phyloP scores from a whole-genome alignment of 2,113 vertebrate species.

The Hiodon tergisus region DNA sequence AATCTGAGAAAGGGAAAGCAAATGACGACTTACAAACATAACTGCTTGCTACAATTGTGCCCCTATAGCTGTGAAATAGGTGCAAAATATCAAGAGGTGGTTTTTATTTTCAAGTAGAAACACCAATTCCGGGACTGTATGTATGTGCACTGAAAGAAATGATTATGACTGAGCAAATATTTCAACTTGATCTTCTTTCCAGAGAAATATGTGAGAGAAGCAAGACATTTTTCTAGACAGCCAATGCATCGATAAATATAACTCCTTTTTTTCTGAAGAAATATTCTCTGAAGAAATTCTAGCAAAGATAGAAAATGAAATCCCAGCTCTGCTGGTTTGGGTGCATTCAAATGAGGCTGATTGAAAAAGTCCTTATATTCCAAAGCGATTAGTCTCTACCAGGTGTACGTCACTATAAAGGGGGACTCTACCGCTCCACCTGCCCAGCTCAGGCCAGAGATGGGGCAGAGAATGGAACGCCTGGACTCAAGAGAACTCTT shows the following conservation, averaged over 20 bases:
- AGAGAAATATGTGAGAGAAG: conserved; percentile 57
- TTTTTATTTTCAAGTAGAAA: conserved; percentile 43
- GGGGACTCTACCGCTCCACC: conserved; percentile 37
- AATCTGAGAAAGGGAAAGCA: conserved; percentile 25
- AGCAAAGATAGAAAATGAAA: conserved; percentile 96
- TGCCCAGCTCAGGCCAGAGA: conserved; percentile 65
- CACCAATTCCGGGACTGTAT: conserved; percentile 34
- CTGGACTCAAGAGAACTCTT: conserved; percentile 73
- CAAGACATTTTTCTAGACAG: conserved; percentile 47
- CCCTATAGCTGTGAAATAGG: conserved; percentile 26
- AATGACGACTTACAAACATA: conserved; percentile 30
- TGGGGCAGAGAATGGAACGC: conserved; percentile 69
- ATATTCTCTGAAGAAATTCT: conserved; percentile 79
- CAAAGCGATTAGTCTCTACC: conserved; percentile 73
- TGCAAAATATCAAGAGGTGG: conserved; percentile 10
- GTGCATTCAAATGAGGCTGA: conserved; percentile 70
- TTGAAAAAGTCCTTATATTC: conserved; percentile 80
- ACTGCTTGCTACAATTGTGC: conserved; percentile 40
- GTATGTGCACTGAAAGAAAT: conserved; percentile 29
- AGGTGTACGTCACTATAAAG: conserved; percentile 62
- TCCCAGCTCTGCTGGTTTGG: conserved; percentile 89
- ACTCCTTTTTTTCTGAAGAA: conserved; percentile 75
- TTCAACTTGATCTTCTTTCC: conserved; percentile 45
- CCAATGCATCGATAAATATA: conserved; percentile 68
- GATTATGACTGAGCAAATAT: conserved; percentile 32